Evolutionary conservation across 2,888 invertebrate genomes (phyloP), one percentile per base, ranked within the genome.

Genomic region (Pyralis farinalis): DNA sequence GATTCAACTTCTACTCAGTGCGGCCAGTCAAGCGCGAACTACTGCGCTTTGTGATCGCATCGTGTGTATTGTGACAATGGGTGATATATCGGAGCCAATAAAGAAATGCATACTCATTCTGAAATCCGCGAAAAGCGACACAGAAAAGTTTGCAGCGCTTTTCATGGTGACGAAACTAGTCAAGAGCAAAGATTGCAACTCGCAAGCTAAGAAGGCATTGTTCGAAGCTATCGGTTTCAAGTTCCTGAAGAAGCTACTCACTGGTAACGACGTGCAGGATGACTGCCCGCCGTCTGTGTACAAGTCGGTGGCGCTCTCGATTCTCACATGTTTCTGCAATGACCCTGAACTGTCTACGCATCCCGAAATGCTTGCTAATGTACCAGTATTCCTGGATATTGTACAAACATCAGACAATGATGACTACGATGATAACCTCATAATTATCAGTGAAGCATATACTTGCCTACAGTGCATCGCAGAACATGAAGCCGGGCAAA

Each of bases 151-250:
- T 74, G 97, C 97, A 29, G 96, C 95, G 0, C 90, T 97, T 36
- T 96, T 97, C 74, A 94, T 97, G 94, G 96, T 97, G 38, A 97
- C 97, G 1, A 97, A 97, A 77, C 81, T 97, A 39, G 94, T 97
- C 28, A 95, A 96, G 76, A 93, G 94, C 51, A 94, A 94, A 67
- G 95, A 96, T 62, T 95, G 96, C 70, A 92, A 91, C 58, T 85
- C 93, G 7, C 89, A 91, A n/a, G 92, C 93, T n/a, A 95, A 95
- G 71, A 94, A 93, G 63, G 91, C 94, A 22, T 89, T 98, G 1
- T 96, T 97, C 64, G 96, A 97, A 83, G 95, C 96, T 1, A 96
- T 98, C 59, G 97, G 97, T 12, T 94, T 96, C 59, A 92, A 94
- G 51, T 98, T 97, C 76, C 77, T 98, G 36, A 93, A 94, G 66